Percentiles rank a stretch among this genome's conserved stretches.
Conservation (phyloP, 2,113 vertebrate genomes). For the Microtus pennsylvanicus region DNA sequence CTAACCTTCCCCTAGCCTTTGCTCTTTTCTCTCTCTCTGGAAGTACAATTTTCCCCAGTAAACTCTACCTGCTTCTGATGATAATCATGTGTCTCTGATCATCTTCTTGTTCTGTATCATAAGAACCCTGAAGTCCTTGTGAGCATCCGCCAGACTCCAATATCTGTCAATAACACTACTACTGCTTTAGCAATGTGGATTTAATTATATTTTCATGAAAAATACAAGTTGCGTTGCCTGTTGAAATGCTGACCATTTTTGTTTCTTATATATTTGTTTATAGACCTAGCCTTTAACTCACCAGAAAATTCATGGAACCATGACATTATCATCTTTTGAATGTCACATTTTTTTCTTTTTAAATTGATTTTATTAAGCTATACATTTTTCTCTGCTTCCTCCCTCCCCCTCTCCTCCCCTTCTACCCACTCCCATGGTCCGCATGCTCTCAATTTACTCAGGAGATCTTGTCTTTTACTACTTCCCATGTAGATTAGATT, state of each 20-base stretch:
- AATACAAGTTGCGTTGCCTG: background rate
- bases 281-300: background rate
- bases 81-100: background rate
- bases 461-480: too few relatives aligned
- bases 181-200: background rate
- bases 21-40: background rate
- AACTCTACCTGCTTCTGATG: background rate
- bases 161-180: background rate
- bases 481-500: too few relatives aligned
- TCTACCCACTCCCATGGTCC: too few relatives aligned
- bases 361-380: too few relatives aligned
- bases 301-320: background rate
- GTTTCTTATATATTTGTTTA: background rate
- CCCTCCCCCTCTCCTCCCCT: too few relatives aligned
- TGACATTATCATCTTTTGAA: background rate
- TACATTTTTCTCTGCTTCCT: too few relatives aligned
- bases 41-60: background rate
- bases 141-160: too few relatives aligned
- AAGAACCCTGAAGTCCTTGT: background rate
- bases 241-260: slow-evolving; percentile 11
- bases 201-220: background rate
- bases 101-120: background rate
- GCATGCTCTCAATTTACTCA: too few relatives aligned
- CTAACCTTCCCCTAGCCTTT: background rate
- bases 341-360: background rate